Evolutionary conservation across 2,888 invertebrate species (phyloP).

Genomic region (Drosophila paramelanica): DNA sequence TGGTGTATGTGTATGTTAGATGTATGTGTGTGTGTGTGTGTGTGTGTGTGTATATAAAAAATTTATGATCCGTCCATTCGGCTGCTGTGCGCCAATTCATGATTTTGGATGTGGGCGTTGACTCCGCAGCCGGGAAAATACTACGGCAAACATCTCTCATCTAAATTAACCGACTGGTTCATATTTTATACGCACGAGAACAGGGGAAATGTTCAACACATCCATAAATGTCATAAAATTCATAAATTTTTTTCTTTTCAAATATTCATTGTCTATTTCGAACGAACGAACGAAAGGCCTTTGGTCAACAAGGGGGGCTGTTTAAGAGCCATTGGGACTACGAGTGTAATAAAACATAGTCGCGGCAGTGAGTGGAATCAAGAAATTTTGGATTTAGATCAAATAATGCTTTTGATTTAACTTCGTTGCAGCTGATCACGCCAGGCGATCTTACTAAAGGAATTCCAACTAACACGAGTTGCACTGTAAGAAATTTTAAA

Average conservation of each 20-base stretch:
- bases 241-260: conserved; percentile 50
- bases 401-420: background rate
- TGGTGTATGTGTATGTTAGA: background rate
- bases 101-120: conserved; percentile 33
- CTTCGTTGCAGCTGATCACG: background rate
- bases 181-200: conserved; percentile 57
- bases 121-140: conserved; percentile 8
- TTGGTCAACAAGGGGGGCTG: background rate
- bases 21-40: too few relatives aligned
- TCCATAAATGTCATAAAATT: conserved; percentile 68
- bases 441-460: too few relatives aligned
- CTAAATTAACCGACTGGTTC: conserved; percentile 53
- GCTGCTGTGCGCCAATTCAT: conserved; percentile 20
- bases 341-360: conserved; percentile 3
- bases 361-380: background rate
- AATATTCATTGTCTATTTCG: conserved; percentile 50
- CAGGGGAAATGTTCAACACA: conserved; percentile 53
- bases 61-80: conserved; percentile 46
- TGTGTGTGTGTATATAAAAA: conserved; percentile 11
- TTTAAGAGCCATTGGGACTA: background rate
- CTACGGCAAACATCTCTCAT: conserved; percentile 40
- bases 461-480: too few relatives aligned
- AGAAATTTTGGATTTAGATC: conserved; percentile 1
- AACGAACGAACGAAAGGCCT: background rate
- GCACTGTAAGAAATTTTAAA: too few relatives aligned